Evolutionary conservation across 2,888 invertebrate genomes (phyloP).

Genomic region (Agrochola macilenta): DNA sequence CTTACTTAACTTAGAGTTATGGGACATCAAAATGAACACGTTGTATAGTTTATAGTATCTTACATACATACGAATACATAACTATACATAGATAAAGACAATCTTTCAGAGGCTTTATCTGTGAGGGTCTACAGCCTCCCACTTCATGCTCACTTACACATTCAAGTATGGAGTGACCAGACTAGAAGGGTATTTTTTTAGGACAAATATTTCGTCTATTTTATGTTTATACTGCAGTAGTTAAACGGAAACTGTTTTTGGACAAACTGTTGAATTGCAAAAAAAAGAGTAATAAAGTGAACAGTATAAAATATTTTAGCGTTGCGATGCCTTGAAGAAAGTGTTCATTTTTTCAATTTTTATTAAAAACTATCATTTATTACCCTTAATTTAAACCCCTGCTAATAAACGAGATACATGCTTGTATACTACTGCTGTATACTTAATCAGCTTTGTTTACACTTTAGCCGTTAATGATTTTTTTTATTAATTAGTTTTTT

Average conservation of each 20-base stretch:
- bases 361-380: background rate
- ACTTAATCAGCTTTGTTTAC: background rate
- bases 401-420: background rate
- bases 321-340: background rate
- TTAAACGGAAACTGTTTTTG: no score
- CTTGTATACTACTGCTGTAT: no score
- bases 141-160: slow-evolving; percentile 45
- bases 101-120: slow-evolving; percentile 43
- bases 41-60: background rate
- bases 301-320: background rate
- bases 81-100: slow-evolving; percentile 2
- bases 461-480: background rate
- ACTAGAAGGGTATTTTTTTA: background rate
- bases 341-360: background rate
- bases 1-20: no score
- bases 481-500: background rate
- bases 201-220: background rate
- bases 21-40: no score
- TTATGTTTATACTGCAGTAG: background rate
- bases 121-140: slow-evolving; percentile 9
- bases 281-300: no score
- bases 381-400: background rate
- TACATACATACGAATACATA: background rate
- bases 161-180: slow-evolving; percentile 9
- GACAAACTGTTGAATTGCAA: no score